A percentile compares a stretch with the other conserved stretches of the same genome.
These are phyloP conservation scores for Pedetes capensis DNA, from an alignment of 2,113 vertebrate species.

Conservation along the genomic window DNA sequence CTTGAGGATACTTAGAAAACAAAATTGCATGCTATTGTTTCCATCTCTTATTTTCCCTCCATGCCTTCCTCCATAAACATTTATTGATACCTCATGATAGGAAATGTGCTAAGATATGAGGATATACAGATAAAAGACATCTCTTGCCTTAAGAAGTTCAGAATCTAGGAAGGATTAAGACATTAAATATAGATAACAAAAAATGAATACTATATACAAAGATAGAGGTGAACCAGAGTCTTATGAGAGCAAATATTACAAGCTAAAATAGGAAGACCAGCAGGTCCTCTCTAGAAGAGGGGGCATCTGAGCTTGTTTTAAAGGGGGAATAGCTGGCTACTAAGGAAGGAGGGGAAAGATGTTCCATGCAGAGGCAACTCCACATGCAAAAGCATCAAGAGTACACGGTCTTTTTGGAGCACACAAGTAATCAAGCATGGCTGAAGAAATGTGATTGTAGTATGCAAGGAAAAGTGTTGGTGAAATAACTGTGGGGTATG, in stretches of 20 bases:
- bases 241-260: not conserved
- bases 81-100: not conserved
- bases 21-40: not conserved
- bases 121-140: not conserved
- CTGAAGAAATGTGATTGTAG: no score
- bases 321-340: not conserved
- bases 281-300: not conserved
- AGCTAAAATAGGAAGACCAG: not conserved
- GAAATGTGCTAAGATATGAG: not conserved
- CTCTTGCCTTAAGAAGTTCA: not conserved
- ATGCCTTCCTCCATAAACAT: not conserved
- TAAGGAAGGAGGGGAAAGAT: not conserved
- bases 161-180: not conserved
- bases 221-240: not conserved
- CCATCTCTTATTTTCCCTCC: not conserved
- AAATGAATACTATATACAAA: not conserved
- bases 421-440: not conserved
- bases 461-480: not conserved
- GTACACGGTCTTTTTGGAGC: rapidly evolving
- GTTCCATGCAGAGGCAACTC: not conserved
- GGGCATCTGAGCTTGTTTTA: not conserved
- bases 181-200: not conserved
- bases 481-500: not conserved
- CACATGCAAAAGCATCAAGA: not conserved
- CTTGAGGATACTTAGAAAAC: not conserved